Percentiles rank a stretch among this genome's conserved stretches.
phyloP scores from a whole-genome alignment of 2,113 vertebrate species.

The Mesembrinibis cayennensis region DNA sequence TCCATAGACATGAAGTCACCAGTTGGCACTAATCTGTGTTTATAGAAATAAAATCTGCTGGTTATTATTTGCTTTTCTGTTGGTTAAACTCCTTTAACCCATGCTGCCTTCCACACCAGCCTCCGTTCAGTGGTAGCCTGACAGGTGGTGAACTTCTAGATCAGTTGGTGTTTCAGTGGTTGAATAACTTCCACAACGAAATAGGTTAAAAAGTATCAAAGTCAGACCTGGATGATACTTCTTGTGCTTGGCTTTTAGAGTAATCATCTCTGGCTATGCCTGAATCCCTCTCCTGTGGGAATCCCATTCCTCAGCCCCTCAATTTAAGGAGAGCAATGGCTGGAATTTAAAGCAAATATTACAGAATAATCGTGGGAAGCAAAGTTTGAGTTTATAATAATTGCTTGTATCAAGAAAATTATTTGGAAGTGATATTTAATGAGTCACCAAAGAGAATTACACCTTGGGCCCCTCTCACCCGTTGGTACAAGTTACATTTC shows the following conservation, averaged over 20 bases:
- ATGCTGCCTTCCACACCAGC: not conserved
- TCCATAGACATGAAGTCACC: slow-evolving; percentile 64
- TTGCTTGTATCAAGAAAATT: not conserved
- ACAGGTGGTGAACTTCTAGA: not conserved
- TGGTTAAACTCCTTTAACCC: slow-evolving; percentile 43
- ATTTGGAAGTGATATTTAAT: not conserved
- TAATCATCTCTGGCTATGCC: not conserved
- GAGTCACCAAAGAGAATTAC: not conserved
- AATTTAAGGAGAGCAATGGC: not conserved
- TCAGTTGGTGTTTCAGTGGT: not conserved
- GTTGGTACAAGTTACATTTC: not conserved
- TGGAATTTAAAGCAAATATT: not conserved
- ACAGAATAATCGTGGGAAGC: not conserved
- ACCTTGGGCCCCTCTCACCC: not conserved
- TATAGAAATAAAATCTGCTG: slow-evolving; percentile 37
- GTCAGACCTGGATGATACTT: not conserved
- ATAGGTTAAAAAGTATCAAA: not conserved
- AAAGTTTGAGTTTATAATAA: not conserved
- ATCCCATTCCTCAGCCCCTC: not conserved
- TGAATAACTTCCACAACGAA: not conserved
- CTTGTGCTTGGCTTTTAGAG: not conserved
- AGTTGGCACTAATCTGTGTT: slow-evolving; percentile 43
- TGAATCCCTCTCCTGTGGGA: not conserved
- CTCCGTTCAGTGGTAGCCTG: not conserved
- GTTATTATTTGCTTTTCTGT: slow-evolving; percentile 51